These are phyloP conservation scores for Xestobium rufovillosum DNA, from an alignment of 2,888 invertebrate species.

Conservation along the genomic window DNA sequence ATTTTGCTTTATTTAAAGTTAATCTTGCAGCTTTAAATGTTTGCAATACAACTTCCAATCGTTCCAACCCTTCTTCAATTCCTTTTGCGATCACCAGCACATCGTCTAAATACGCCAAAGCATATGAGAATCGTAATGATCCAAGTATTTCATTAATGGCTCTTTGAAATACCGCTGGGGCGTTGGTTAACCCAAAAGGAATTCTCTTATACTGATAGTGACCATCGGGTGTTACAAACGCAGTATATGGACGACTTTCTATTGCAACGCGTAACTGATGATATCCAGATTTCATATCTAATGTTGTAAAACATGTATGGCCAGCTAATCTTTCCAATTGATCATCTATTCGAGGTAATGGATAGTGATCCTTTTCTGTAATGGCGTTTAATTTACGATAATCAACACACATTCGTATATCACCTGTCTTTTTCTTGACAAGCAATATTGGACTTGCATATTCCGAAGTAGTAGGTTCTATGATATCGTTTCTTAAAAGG, in stretches of 20 bases:
- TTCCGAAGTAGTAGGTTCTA: slow-evolving; percentile 6
- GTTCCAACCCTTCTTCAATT: slow-evolving; percentile 7
- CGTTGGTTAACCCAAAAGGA: slow-evolving; percentile 13
- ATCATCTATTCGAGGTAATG: slow-evolving; percentile 9
- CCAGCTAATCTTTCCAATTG: slow-evolving; percentile 8
- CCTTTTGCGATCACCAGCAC: no score
- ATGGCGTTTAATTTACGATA: slow-evolving; percentile 12
- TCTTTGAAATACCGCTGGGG: slow-evolving; percentile 11
- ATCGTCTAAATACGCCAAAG: slow-evolving; percentile 10
- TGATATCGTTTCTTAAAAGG: slow-evolving; percentile 6
- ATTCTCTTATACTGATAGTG: slow-evolving; percentile 12
- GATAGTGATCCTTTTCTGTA: slow-evolving; percentile 8
- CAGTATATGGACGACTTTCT: slow-evolving; percentile 10
- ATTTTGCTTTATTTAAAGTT: slow-evolving; percentile 11
- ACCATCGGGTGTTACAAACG: slow-evolving; percentile 13
- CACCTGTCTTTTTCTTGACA: slow-evolving; percentile 9
- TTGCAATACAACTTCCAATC: slow-evolving; percentile 8
- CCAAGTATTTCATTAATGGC: slow-evolving; percentile 12
- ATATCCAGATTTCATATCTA: slow-evolving; percentile 14
- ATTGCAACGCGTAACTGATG: slow-evolving; percentile 7
- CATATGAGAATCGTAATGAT: slow-evolving; percentile 1
- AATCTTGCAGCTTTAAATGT: slow-evolving; percentile 5
- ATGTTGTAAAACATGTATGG: slow-evolving; percentile 7
- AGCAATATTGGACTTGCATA: slow-evolving; percentile 12
- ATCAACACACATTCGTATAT: slow-evolving; percentile 10